Base-by-base conservation (phyloP, 2,797 vertebrate species). In the Manis crassicaudata region DNA sequence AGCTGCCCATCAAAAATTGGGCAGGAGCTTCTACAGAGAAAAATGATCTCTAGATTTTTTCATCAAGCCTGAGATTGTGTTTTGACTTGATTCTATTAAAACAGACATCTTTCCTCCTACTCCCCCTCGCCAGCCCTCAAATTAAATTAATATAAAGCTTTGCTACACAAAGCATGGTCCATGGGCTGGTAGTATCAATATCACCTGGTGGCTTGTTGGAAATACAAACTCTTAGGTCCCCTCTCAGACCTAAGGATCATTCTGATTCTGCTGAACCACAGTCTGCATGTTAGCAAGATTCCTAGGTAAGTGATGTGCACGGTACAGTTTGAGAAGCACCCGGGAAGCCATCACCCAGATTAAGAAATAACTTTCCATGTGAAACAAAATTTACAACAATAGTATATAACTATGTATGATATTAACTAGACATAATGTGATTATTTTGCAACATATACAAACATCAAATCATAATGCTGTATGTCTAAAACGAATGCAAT, bases 151-250 rank as follows among this genome's bases (percentile, higher is more conserved):
- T 16, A 46, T 3, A 23, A 84, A 94, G 11, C n/a, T 16, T 29
- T 6, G 27, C 11, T 62, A 2, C 17, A 29, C 6, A 20, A 43
- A 56, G 21, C 1, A 0, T 25, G 11, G 27, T 32, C 52, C 43
- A 1, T 2, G 14, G 2, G 12, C 27, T 1, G 21, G 3, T 7
- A 7, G 2, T 0, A 4, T 13, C 3, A 27, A 63, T 2, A 13
- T 60, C 3, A 8, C 14, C 37, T 21, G 84, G 20, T 18, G 37
- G 16, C 62, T 86, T 54, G 56, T 37, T 62, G 32, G 60, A 56
- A n/a, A 46, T 0, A 4, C 17, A 85, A 35, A 35, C 7, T 46
- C 17, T 58, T 6, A 29, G 56, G 35, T 58, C 25, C n/a, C 16
- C 5, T n/a, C 43, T 32, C 17, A 40, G 46, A 72, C 6, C 11